Percentiles rank a stretch among this genome's conserved stretches.
These are phyloP conservation scores for Onychomys torridus DNA, from an alignment of 2,797 vertebrate species.

Conservation along the genomic window DNA sequence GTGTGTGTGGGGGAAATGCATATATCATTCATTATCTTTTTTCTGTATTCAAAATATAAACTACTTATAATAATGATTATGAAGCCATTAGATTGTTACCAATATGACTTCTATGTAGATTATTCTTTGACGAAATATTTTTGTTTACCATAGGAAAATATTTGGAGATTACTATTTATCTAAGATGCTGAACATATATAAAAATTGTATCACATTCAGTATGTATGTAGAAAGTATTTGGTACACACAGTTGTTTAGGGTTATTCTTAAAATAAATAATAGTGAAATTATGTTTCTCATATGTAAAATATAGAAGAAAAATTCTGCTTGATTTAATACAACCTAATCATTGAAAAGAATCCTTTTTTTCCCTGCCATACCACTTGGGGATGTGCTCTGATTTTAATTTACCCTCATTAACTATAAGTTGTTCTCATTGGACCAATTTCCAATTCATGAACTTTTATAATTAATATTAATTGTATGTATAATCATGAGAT, in stretches of 20 bases:
- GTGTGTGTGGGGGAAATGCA: neutral
- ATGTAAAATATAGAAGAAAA: neutral
- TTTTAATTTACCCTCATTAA: conserved; percentile 43
- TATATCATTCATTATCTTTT: neutral
- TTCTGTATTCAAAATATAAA: conserved; percentile 3
- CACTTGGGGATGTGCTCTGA: neutral
- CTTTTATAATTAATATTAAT: conserved; percentile 40
- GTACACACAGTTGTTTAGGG: neutral
- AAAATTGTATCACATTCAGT: neutral
- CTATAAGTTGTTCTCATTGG: neutral
- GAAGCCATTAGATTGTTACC: neutral
- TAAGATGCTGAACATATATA: neutral
- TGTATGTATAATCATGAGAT: conserved; percentile 11
- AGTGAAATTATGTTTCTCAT: neutral
- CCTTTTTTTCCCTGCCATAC: neutral
- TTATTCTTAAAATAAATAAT: neutral
- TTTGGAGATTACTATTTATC: neutral
- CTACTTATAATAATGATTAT: neutral
- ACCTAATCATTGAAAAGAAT: neutral
- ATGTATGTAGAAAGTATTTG: neutral
- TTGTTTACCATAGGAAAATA: neutral
- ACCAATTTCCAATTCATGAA: neutral
- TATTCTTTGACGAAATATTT: neutral
- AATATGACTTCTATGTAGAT: neutral
- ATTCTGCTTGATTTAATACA: neutral